Base-by-base conservation (phyloP, 2,797 vertebrate genomes). In the Aldrovandia affinis region DNA sequence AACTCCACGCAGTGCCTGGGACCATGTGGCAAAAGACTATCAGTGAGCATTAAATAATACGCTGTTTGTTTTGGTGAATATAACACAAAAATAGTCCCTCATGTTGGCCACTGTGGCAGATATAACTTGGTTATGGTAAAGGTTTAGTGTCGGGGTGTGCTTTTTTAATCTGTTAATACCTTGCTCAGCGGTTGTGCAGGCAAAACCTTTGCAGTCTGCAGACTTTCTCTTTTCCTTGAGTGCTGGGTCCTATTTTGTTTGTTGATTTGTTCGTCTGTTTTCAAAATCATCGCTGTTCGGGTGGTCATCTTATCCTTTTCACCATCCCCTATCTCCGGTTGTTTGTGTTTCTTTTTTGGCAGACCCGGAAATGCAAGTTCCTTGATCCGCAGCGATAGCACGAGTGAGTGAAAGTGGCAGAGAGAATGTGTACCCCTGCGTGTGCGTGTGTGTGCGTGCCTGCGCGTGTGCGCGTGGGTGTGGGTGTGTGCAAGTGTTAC, bases 391-490 rank as follows among this genome's bases (percentile, higher is more conserved):
- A 85, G 84, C 80, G 55, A 77, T 77, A 82, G 39, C 10, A 54
- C 61, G 86, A 80, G 85, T 85, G 73, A 92, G 88, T 90, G 88
- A 92, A 93, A 93, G 88, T 84, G 63, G 42, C 84, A 28, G 61
- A 65, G 28, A n/a, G 61, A 65, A 83, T 82, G 83, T 39, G 33
- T 83, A 86, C 87, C 83, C 83, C 82, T 87, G 89, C 86, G 90
- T 91, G 88, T 88, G 30, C 22, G 61, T 39, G 63, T 54, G 44
- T 36, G 42, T 57, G 30, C 18, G 30, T 39, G 55, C 30, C 36
- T 83, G 87, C 87, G 84, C 82, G 84, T 36, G 30, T 83, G 86
- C 88, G 83, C 83, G 83, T 86, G 89, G 86, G 90, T 91, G 88
- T 88, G 28, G n/a, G 59, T 36, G 78, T 52, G 59, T 30, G 39